These are phyloP conservation scores for Oophaga pumilio DNA, from an alignment of 2,113 vertebrate species.

Conservation along the genomic window DNA sequence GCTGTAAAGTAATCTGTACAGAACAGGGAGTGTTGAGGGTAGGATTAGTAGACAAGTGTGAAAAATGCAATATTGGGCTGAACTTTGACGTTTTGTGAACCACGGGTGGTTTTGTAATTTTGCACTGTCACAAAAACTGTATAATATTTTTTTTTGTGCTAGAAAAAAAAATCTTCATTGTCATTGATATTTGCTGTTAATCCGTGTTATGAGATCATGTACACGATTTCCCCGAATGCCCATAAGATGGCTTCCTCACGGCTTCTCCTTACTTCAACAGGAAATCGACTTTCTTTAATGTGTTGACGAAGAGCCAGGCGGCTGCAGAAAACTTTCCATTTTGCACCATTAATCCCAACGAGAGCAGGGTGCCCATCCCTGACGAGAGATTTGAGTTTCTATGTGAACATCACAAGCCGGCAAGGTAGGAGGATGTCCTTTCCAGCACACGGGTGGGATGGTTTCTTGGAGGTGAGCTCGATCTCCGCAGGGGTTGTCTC, in stretches of 20 bases:
- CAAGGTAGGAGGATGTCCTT: conserved; percentile 75
- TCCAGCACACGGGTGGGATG: not conserved
- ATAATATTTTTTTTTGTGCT: not conserved
- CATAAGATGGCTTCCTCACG: conserved; percentile 35
- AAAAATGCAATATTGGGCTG: not conserved
- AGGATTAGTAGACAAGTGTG: too few relatives aligned
- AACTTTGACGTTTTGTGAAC: too few relatives aligned
- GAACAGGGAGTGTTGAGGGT: too few relatives aligned
- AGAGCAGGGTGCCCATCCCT: conserved; percentile 93
- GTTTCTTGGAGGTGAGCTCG: not conserved
- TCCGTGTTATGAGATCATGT: not conserved
- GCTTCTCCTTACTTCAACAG: conserved; percentile 67
- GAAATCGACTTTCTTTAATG: conserved; percentile 97
- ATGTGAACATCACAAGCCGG: conserved; percentile 89
- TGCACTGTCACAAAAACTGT: not conserved
- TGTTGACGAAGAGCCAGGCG: conserved; percentile 91
- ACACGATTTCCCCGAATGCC: conserved; percentile 1
- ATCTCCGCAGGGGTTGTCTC: not conserved
- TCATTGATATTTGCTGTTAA: conserved; percentile 31
- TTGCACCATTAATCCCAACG: conserved; percentile 95
- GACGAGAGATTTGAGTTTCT: conserved; percentile 92
- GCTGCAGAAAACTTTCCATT: conserved; percentile 93
- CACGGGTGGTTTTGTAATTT: not conserved
- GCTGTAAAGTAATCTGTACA: too few relatives aligned
- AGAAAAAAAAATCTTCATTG: not conserved